phyloP scores from a whole-genome alignment of 2,888 invertebrate species.

The Catocala fraxini region DNA sequence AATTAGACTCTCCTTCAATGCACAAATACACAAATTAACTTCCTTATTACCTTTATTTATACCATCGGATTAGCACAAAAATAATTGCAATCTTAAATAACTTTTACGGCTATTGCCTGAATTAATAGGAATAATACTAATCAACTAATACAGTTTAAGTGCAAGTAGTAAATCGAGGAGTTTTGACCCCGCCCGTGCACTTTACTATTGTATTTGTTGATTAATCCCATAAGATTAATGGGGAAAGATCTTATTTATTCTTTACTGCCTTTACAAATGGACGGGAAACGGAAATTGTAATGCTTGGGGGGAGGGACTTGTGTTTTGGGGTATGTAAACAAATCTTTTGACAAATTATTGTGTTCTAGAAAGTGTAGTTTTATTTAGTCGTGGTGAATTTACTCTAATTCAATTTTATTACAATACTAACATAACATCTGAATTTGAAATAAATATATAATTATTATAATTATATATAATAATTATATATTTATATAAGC shows the following conservation, averaged over 20 bases:
- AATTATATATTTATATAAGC: too few species aligned
- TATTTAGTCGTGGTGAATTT: too few species aligned
- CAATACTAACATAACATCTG: too few species aligned
- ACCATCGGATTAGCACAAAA: neutral
- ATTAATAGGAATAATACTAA: slow-evolving; percentile 22
- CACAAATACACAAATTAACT: neutral
- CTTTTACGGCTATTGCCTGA: slow-evolving; percentile 8
- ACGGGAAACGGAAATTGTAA: slow-evolving; percentile 5
- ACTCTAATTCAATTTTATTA: too few species aligned
- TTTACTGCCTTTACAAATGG: slow-evolving; percentile 13
- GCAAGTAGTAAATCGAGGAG: slow-evolving; percentile 12
- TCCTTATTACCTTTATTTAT: neutral
- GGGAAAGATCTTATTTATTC: slow-evolving; percentile 24
- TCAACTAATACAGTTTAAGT: slow-evolving; percentile 17
- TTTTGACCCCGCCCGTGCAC: slow-evolving; percentile 8
- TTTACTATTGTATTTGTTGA: slow-evolving; percentile 20
- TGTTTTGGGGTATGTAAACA: neutral
- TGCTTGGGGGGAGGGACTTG: neutral
- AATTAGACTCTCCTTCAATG: too few species aligned
- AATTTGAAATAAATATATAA: too few species aligned
- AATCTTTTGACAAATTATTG: slow-evolving; percentile 2
- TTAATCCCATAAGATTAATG: slow-evolving; percentile 35
- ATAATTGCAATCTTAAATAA: slow-evolving; percentile 10
- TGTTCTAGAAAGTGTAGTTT: neutral
- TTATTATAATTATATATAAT: too few species aligned